A percentile compares a stretch with the other conserved stretches of the same genome.
Evolutionary conservation across 1,140 invertebrate species (phyloP).

Genomic region (Drosophila nasuta): DNA sequence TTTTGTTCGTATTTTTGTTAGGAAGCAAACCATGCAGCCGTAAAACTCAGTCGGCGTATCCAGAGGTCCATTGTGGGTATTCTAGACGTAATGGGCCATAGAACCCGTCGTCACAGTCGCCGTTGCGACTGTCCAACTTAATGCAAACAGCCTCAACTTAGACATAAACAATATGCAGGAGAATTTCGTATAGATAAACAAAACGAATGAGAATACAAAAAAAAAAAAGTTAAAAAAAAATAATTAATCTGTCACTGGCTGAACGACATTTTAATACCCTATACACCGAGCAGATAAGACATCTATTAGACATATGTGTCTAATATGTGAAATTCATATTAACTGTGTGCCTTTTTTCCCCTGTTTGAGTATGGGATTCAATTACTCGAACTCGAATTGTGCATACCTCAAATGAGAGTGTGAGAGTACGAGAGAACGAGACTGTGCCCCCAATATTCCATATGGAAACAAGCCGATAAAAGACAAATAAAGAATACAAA

Average conservation of each 20-base stretch:
- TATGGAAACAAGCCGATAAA: conserved; percentile 50
- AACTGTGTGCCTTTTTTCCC: neutral
- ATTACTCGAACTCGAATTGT: conserved; percentile 31
- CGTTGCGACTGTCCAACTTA: conserved; percentile 31
- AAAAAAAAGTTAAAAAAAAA: conserved; percentile 34
- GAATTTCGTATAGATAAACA: conserved; percentile 25
- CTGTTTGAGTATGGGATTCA: conserved; percentile 17
- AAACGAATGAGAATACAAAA: conserved; percentile 28
- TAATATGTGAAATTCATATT: conserved; percentile 23
- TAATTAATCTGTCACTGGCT: neutral
- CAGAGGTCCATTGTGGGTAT: conserved; percentile 28
- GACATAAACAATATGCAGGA: conserved; percentile 50
- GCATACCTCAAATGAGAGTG: conserved; percentile 3
- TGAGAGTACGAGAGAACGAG: neutral
- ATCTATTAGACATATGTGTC: conserved; percentile 8
- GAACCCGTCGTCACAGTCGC: conserved; percentile 24
- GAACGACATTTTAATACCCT: conserved; percentile 15
- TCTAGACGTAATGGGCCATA: conserved; percentile 43
- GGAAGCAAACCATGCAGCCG: conserved; percentile 26
- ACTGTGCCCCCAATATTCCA: conserved; percentile 28
- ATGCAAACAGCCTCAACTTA: conserved; percentile 48
- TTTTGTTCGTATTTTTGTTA: neutral
- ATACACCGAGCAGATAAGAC: neutral
- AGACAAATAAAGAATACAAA: conserved; percentile 39
- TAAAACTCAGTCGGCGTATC: conserved; percentile 34